Evolutionary conservation across 2,113 vertebrate species (phyloP), one percentile per base, ranked within the genome.

Genomic region (Heterocephalus glaber): DNA sequence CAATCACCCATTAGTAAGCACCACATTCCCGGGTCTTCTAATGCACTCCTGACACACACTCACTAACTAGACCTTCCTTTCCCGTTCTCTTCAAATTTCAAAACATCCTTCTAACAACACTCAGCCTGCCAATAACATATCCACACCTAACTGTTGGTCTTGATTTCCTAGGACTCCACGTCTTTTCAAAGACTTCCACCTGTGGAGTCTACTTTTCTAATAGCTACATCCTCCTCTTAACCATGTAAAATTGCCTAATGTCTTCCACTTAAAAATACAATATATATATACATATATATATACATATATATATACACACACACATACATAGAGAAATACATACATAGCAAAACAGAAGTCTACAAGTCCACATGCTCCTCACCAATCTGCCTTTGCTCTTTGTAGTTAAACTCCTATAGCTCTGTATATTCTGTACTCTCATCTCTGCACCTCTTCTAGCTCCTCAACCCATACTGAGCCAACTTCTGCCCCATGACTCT

Each of bases 191-290:
- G 66, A 89, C 17, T 56, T 47, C 56, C 58, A 76, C 76, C 54
- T 82, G 12, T 10, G 22, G 7, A 56, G 8, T 66, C 61, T 68
- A 44, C 47, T n/a, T 87, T 95, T 83, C 60, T 49, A 56, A 95
- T 4, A 95, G 82, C 28, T 86, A 80, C 92, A 80, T 86, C 30
- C 30, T 79, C 77, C 76, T 70, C 49, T 11, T 88, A 92, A 86
- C 66, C 14, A 80, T 19, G n/a, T 72, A 72, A 72, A 72, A 72
- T 11, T 79, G 38, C 60, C 66, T 90, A 84, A n/a, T 58, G 14
- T 86, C 30, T 82, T n/a, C 54, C 35, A 70, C 60, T 86, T 79
- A 89, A 92, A 89, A 86, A 85, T 60, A 70, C 20, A 88, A 92
- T 49, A 9, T 49, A 9, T 49, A 95, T 33, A 28, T 65, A 33